phyloP scores from a whole-genome alignment of 92 coral and sea anemone species.

The Muricea muricata region DNA sequence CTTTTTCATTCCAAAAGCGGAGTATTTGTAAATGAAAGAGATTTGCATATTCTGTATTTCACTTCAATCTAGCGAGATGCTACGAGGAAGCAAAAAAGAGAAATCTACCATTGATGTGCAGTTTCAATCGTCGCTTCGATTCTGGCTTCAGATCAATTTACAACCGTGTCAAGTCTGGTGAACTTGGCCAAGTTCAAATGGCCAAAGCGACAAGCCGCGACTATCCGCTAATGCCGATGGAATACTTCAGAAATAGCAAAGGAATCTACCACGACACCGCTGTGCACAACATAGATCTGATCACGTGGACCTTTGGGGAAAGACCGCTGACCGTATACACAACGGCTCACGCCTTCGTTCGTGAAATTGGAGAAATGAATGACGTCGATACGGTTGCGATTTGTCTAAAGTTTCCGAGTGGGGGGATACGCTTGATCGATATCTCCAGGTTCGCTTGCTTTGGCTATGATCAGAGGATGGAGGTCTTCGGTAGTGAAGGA shows the following conservation, averaged over 20 bases:
- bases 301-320: slow-evolving; percentile 80
- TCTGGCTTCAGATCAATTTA: slow-evolving; percentile 65
- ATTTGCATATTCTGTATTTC: no score
- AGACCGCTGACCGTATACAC: slow-evolving; percentile 78
- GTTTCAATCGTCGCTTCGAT: slow-evolving; percentile 93
- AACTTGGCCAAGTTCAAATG: slow-evolving; percentile 75
- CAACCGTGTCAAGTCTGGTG: slow-evolving; percentile 57
- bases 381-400: slow-evolving; percentile 89
- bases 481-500: slow-evolving; percentile 84
- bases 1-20: no score
- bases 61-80: slow-evolving; percentile 76
- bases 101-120: slow-evolving; percentile 71
- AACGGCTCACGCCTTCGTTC: slow-evolving; percentile 75
- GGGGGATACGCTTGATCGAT: slow-evolving; percentile 78
- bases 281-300: slow-evolving; percentile 82
- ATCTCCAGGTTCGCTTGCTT: slow-evolving; percentile 75
- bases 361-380: slow-evolving; percentile 63
- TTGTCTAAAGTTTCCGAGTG: slow-evolving; percentile 87
- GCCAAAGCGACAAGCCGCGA: slow-evolving; percentile 86
- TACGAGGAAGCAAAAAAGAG: slow-evolving; percentile 75
- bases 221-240: slow-evolving; percentile 66
- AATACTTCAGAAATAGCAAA: slow-evolving; percentile 72
- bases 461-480: slow-evolving; percentile 91
- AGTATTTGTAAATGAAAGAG: no score
- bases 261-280: slow-evolving; percentile 91